A percentile compares a stretch with the other conserved stretches of the same genome.
These are phyloP conservation scores for Ctenopoma kingsleyae DNA, from an alignment of 2,797 vertebrate species.

Conservation along the genomic window DNA sequence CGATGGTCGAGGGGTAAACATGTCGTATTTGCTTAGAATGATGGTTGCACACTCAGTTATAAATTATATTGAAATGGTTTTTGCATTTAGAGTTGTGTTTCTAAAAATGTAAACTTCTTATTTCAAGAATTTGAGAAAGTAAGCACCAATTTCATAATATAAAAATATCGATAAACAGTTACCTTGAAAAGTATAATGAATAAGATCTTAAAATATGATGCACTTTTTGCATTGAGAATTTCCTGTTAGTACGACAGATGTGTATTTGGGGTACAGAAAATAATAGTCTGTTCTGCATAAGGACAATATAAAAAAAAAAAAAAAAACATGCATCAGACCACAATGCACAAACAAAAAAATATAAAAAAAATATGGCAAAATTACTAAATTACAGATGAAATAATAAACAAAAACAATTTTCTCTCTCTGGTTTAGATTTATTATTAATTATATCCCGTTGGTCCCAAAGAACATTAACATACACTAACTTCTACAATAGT, in stretches of 20 bases:
- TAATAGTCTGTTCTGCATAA: too few relatives aligned
- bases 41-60: background rate
- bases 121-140: background rate
- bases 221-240: background rate
- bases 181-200: background rate
- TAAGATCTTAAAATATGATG: background rate
- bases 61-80: background rate
- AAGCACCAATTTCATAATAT: background rate
- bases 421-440: constrained; percentile 4
- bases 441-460: background rate
- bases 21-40: too few relatives aligned
- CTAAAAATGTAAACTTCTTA: background rate
- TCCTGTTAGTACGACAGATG: background rate
- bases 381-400: background rate
- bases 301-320: too few relatives aligned
- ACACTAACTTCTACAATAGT: constrained; percentile 36
- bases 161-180: too few relatives aligned
- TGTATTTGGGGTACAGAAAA: background rate
- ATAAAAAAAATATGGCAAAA: too few relatives aligned
- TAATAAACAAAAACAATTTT: background rate
- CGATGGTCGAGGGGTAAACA: too few relatives aligned
- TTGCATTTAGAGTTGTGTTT: background rate
- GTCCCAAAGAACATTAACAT: constrained; percentile 3
- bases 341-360: background rate
- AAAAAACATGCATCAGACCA: background rate